Evolutionary conservation across 2,797 vertebrate genomes (phyloP).

Genomic region (Setipinna tenuifilis): DNA sequence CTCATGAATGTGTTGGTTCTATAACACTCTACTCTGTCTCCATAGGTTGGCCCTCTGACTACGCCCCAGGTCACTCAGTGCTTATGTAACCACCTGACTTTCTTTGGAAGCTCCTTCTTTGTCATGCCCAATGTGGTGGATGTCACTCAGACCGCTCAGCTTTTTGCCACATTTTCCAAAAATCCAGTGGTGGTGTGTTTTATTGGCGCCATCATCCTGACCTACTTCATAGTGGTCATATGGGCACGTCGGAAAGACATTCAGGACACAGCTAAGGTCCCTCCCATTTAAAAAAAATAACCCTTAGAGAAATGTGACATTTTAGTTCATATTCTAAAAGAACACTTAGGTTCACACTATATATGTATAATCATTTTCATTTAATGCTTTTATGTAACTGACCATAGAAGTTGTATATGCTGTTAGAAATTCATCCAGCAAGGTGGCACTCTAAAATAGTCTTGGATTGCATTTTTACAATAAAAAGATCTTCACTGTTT

Average conservation of each 20-base stretch:
- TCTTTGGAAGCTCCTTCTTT: slow-evolving; percentile 93
- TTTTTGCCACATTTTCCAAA: slow-evolving; percentile 88
- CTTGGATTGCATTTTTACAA: too few relatives aligned
- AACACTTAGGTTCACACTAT: neutral
- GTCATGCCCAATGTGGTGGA: slow-evolving; percentile 88
- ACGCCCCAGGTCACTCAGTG: slow-evolving; percentile 82
- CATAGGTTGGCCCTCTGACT: slow-evolving; percentile 87
- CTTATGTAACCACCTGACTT: slow-evolving; percentile 91
- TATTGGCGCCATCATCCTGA: slow-evolving; percentile 83
- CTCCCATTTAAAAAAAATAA: neutral
- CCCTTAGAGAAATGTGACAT: neutral
- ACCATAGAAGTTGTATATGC: neutral
- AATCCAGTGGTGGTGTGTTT: slow-evolving; percentile 93
- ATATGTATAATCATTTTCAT: neutral
- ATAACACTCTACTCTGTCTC: neutral
- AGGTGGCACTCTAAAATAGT: too few relatives aligned
- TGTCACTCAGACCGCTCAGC: slow-evolving; percentile 81
- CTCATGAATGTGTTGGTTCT: too few relatives aligned
- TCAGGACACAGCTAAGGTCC: slow-evolving; percentile 87
- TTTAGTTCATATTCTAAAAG: neutral
- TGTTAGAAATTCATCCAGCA: neutral
- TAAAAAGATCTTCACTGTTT: too few relatives aligned
- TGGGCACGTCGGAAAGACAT: slow-evolving; percentile 92
- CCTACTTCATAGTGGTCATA: slow-evolving; percentile 82
- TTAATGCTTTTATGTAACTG: neutral